phyloP scores from a whole-genome alignment of 2,888 invertebrate species.

The Hyposoter dolosus region DNA sequence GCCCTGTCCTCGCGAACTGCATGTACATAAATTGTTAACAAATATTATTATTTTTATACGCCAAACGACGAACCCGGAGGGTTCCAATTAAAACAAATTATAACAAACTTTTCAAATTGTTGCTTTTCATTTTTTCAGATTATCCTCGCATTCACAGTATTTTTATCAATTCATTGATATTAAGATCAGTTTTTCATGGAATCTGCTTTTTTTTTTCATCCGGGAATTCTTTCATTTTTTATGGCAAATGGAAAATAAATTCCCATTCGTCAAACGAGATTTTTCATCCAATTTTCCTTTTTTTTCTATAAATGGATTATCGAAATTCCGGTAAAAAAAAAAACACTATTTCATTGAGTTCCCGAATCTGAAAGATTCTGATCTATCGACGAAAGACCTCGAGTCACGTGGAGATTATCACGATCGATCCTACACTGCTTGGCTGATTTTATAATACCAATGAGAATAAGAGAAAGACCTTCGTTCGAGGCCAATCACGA shows the following conservation, averaged over 20 bases:
- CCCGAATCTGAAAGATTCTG: slow-evolving; percentile 5
- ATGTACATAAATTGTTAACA: slow-evolving; percentile 64
- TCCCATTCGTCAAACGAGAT: background rate
- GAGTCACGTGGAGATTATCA: slow-evolving; percentile 36
- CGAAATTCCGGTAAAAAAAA: background rate
- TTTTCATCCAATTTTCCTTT: background rate
- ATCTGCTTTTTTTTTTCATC: background rate
- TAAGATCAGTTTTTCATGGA: too few species aligned
- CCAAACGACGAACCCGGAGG: slow-evolving; percentile 36
- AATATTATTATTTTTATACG: slow-evolving; percentile 52
- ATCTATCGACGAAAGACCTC: slow-evolving; percentile 28
- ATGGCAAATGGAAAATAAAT: background rate
- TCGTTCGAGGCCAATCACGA: slow-evolving; percentile 56
- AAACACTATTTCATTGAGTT: slow-evolving; percentile 11
- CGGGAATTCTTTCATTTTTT: background rate
- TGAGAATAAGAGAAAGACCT: slow-evolving; percentile 47
- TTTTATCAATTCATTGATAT: background rate
- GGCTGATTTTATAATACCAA: slow-evolving; percentile 30
- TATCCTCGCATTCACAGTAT: background rate
- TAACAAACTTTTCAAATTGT: background rate
- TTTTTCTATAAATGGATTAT: background rate
- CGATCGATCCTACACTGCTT: slow-evolving; percentile 30
- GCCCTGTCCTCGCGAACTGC: slow-evolving; percentile 57
- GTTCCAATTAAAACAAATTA: slow-evolving; percentile 8
- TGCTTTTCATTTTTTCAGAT: background rate